phyloP scores from a whole-genome alignment of 2,888 invertebrate genomes.

The Ennomos quercinarius region DNA sequence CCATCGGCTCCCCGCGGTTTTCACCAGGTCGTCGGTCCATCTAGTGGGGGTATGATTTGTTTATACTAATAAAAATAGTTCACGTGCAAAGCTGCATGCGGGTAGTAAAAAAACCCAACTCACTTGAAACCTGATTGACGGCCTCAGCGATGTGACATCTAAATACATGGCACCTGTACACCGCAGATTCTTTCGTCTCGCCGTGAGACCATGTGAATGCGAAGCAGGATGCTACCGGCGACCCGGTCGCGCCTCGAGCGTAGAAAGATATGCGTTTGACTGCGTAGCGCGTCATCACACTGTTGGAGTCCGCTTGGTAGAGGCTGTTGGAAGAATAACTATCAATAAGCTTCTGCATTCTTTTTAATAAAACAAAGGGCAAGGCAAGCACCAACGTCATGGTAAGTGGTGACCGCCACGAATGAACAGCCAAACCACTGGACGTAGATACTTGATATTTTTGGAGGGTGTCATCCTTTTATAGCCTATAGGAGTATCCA shows the following conservation, averaged over 20 bases:
- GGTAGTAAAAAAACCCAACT: conserved; percentile 50
- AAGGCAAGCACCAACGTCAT: no score
- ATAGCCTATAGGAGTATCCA: no score
- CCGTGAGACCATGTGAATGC: conserved; percentile 99
- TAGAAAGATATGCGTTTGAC: conserved; percentile 98
- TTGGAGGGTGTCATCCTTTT: no score
- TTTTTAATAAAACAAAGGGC: no score
- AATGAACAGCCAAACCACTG: no score
- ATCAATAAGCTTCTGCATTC: background rate
- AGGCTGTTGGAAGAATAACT: conserved; percentile 75
- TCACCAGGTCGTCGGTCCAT: no score
- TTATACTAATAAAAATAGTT: no score
- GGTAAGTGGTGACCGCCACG: no score
- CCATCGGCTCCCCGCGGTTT: no score
- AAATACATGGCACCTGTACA: conserved; percentile 99
- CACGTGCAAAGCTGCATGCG: no score
- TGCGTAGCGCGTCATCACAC: conserved; percentile 94
- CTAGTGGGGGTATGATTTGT: no score
- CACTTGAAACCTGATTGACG: conserved; percentile 91
- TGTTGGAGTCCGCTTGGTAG: conserved; percentile 93
- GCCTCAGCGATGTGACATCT: conserved; percentile 97
- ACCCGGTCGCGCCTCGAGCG: conserved; percentile 94
- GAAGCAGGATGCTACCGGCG: conserved; percentile 96
- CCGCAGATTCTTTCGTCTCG: conserved; percentile 93
- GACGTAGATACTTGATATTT: no score